Base-by-base conservation (phyloP, 2,797 vertebrate genomes). In the Nannoperca australis region DNA sequence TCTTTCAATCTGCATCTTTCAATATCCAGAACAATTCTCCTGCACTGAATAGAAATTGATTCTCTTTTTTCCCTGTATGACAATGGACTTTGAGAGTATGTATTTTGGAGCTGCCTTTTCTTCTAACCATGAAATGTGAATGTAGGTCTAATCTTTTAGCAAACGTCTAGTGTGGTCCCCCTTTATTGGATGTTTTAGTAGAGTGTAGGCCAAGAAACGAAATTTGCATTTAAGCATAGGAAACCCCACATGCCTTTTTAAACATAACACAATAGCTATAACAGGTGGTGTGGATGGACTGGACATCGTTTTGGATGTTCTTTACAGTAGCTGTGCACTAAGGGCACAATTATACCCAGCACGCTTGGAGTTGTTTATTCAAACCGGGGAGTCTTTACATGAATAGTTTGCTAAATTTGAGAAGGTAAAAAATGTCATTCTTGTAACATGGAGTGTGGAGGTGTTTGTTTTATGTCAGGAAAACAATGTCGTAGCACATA, bases 11-110 rank as follows among this genome's bases (percentile, higher is more conserved):
- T 27, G 24, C 24, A 27, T 27, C 24, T 27, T 27, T 27, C 65
- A 69, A 72, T 63, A 73, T 63, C 60, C 53, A 60, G 18, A 84
- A 54, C 15, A 42, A 54, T 81, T 83, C 49, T 55, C 7, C 13
- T 42, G 50, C 60, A n/a, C 58, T 63, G 72, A 76, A 85, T 72
- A 53, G 55, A 80, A 83, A 85, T 61, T 14, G 20, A 63, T 68
- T 82, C 5, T 55, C 27, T 45, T 70, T 77, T 61, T 67, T 51
- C 42, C 27, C 42, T 55, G 18, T 27, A 13, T 74, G 53, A 81
- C 63, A 79, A 78, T 45, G 38, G 20, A 50, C 56, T 69, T 32
- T 83, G 64, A 79, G 36, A 34, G 32, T 59, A 18, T 76, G 30
- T 40, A 20, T 78, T 85, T 54, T 49, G 12, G 24, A 70, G 53